These are phyloP conservation scores for Larimichthys polyactis DNA, from an alignment of 2,113 vertebrate genomes.

Conservation along the genomic window DNA sequence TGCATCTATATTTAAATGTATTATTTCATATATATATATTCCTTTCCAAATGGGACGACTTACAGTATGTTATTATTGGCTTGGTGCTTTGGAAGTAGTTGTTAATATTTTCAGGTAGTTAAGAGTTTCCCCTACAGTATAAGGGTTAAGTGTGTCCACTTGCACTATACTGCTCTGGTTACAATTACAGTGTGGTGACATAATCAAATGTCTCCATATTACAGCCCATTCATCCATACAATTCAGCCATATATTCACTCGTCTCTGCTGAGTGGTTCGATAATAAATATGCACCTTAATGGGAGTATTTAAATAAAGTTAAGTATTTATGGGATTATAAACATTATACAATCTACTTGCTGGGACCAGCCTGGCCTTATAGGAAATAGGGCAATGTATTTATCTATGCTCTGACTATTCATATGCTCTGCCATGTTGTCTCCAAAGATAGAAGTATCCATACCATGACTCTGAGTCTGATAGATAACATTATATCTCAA, in stretches of 20 bases:
- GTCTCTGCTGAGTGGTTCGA: not conserved
- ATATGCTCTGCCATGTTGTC: not conserved
- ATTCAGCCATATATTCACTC: not conserved
- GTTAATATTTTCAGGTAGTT: not conserved
- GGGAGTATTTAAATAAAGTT: not conserved
- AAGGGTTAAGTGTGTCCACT: not conserved
- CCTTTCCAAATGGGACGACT: not conserved
- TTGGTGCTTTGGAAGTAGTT: not conserved
- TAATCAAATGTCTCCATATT: not conserved
- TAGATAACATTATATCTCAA: not conserved
- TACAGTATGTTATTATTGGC: not conserved
- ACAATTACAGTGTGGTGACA: constrained; percentile 10
- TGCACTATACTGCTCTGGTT: not conserved
- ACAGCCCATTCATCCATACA: not conserved
- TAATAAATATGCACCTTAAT: not conserved
- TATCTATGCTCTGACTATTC: no score
- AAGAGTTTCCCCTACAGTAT: not conserved
- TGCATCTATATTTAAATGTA: not conserved
- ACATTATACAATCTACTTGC: not conserved
- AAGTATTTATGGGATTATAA: not conserved
- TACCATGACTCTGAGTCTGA: not conserved
- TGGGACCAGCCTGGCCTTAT: not conserved
- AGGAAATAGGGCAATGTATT: not conserved
- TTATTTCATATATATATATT: not conserved
- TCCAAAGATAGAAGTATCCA: not conserved